phyloP scores from a whole-genome alignment of 1,140 invertebrate genomes.

The Propsilocerus akamusi region DNA sequence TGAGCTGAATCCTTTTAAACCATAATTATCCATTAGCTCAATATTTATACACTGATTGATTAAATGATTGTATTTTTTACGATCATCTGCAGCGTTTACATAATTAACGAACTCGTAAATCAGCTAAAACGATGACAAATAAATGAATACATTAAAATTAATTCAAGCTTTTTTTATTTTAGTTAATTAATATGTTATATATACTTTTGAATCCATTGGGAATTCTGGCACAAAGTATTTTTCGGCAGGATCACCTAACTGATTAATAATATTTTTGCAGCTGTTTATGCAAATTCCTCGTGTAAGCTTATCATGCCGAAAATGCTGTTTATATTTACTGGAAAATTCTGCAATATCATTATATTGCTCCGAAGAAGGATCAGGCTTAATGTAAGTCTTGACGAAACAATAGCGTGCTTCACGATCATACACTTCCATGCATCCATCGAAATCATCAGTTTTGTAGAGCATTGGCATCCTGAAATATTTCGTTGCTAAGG shows the following conservation, averaged over 20 bases:
- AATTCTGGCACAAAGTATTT: not conserved
- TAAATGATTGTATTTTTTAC: not conserved
- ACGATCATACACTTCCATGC: conserved; percentile 15
- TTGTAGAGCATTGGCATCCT: conserved; percentile 26
- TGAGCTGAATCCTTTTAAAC: not conserved
- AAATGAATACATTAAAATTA: not conserved
- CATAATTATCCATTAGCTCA: not conserved
- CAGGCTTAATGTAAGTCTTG: conserved; percentile 23
- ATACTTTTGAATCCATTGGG: not conserved
- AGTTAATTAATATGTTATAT: not conserved
- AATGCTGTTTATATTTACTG: conserved; percentile 26
- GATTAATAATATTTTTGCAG: conserved; percentile 10
- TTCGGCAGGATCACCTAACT: not conserved
- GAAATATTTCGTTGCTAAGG: conserved; percentile 27
- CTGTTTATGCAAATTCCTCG: conserved; percentile 27
- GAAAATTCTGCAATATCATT: conserved; percentile 22
- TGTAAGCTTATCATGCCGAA: conserved; percentile 29
- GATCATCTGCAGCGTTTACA: conserved; percentile 4
- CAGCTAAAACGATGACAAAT: not conserved
- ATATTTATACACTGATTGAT: not conserved
- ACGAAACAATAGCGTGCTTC: conserved; percentile 25
- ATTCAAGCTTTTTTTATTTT: too few relatives aligned
- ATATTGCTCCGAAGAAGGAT: conserved; percentile 21
- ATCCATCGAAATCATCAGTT: conserved; percentile 28
- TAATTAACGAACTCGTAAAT: not conserved